A percentile compares a stretch with the other conserved stretches of the same genome.
Evolutionary conservation across 2,113 vertebrate genomes (phyloP).

Genomic region (Thermophis baileyi): DNA sequence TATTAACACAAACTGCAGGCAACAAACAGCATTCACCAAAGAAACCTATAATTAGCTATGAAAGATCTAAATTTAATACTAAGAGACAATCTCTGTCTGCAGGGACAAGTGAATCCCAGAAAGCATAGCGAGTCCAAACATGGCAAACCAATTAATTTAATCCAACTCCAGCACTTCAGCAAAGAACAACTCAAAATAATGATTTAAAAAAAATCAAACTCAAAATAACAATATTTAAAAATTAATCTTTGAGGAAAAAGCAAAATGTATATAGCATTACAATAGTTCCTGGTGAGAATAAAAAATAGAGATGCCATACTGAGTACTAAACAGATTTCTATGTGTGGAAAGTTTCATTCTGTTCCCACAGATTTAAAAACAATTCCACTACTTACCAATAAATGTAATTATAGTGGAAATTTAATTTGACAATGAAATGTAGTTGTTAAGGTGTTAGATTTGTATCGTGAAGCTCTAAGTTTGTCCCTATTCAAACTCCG

Average conservation of each 20-base stretch:
- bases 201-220: background rate
- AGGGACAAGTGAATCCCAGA: slow-evolving; percentile 8
- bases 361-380: background rate
- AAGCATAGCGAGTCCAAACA: slow-evolving; percentile 15
- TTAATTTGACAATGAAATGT: background rate
- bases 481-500: background rate
- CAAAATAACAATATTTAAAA: background rate
- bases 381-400: background rate
- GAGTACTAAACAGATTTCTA: background rate
- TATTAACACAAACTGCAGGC: background rate
- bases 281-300: background rate
- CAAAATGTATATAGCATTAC: background rate
- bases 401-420: background rate
- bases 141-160: slow-evolving; percentile 31
- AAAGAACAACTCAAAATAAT: slow-evolving; percentile 35
- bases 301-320: background rate
- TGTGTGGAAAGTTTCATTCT: background rate
- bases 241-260: background rate
- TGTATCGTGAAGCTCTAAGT: background rate
- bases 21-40: background rate
- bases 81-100: slow-evolving; percentile 41
- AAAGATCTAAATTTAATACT: slow-evolving; percentile 30
- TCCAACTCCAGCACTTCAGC: slow-evolving; percentile 22
- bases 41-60: slow-evolving; percentile 27
- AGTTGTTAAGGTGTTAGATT: background rate